Percentiles rank a stretch among this genome's conserved stretches.
phyloP scores from a whole-genome alignment of 2,113 vertebrate species.

The Grus americana region DNA sequence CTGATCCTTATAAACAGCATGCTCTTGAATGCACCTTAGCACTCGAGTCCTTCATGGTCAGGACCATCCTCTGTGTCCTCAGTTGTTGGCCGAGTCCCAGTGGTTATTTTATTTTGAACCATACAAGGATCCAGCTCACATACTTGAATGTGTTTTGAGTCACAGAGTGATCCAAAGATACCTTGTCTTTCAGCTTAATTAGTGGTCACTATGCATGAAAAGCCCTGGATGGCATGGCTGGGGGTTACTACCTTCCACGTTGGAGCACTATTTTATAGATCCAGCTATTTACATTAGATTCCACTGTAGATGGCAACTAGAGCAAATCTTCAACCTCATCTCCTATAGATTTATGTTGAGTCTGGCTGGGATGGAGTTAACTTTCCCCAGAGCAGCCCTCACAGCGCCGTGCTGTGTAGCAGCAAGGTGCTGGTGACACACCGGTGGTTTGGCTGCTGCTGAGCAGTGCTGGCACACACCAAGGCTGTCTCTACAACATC shows the following conservation, averaged over 20 bases:
- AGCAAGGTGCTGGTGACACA: too few species aligned
- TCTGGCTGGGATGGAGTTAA: too few species aligned
- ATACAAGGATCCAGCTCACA: too few species aligned
- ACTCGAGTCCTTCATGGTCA: not conserved
- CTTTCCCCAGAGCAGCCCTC: too few species aligned
- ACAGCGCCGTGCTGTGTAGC: too few species aligned
- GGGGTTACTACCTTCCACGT: rapidly evolving
- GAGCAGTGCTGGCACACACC: too few species aligned
- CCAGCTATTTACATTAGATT: not conserved
- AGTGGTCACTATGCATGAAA: not conserved
- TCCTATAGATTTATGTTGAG: not conserved
- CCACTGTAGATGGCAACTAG: not conserved
- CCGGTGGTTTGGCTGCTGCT: too few species aligned
- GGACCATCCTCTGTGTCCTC: not conserved
- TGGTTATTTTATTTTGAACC: not conserved
- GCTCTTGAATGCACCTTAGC: not conserved
- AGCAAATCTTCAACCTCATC: not conserved
- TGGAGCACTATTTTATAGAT: not conserved
- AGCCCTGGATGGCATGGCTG: not conserved
- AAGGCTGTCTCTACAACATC: too few species aligned
- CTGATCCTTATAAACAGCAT: slow-evolving; percentile 20
- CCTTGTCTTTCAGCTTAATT: not conserved
- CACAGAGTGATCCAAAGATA: not conserved
- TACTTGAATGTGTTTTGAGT: not conserved
- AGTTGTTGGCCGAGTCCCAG: not conserved